Evolutionary conservation across 1,140 invertebrate species (phyloP).

Genomic region (Batillaria attramentaria): DNA sequence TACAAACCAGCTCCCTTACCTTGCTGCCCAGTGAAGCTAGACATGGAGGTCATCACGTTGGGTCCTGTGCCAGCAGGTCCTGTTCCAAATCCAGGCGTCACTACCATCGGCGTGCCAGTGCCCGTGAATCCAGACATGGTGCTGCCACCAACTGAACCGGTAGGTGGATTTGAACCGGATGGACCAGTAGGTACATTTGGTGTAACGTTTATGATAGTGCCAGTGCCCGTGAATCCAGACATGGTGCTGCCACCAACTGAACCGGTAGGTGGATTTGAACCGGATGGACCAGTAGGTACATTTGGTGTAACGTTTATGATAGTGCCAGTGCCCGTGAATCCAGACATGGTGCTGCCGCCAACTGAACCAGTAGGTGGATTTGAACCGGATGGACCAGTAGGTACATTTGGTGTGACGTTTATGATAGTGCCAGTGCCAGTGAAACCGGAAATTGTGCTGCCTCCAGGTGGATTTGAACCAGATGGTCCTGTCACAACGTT

Average conservation of each 20-base stretch:
- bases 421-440: neutral
- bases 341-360: neutral
- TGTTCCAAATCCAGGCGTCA: no score
- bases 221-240: neutral
- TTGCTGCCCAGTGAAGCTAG: no score
- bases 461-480: neutral
- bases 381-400: neutral
- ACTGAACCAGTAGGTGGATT: neutral
- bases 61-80: no score
- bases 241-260: neutral
- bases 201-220: no score
- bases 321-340: neutral
- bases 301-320: constrained; percentile 2
- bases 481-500: neutral
- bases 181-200: no score
- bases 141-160: no score
- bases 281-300: neutral
- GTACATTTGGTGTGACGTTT: constrained; percentile 7
- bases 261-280: no score
- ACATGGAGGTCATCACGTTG: no score
- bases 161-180: no score
- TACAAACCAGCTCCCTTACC: no score
- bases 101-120: no score
- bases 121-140: no score
- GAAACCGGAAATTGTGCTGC: neutral